Percentiles rank a stretch among this genome's conserved stretches.
phyloP scores from a whole-genome alignment of 2,797 vertebrate genomes.

The Rhabdomys pumilio region DNA sequence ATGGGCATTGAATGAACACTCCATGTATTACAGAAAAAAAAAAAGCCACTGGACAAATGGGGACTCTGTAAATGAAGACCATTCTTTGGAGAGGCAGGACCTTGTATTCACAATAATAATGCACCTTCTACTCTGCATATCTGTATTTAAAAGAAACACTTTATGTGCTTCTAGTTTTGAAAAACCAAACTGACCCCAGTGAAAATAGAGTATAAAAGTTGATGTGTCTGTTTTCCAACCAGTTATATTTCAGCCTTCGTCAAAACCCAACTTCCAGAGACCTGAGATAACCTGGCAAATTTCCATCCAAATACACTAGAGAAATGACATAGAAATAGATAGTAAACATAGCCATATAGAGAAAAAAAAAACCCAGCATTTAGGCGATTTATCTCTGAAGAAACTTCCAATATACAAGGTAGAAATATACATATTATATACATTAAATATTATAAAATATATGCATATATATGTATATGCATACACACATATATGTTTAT shows the following conservation, averaged over 20 bases:
- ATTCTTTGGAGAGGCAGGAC: background rate
- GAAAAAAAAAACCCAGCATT: background rate
- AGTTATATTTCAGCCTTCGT: conserved; percentile 33
- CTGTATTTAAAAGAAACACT: background rate
- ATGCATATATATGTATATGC: no score
- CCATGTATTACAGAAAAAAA: conserved; percentile 47
- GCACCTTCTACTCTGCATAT: background rate
- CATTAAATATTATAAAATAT: background rate
- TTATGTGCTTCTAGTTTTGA: conserved; percentile 49
- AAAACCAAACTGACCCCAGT: conserved; percentile 12
- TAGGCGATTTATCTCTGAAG: background rate
- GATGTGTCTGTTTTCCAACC: background rate
- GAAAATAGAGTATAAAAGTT: background rate
- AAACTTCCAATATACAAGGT: background rate
- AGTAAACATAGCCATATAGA: background rate
- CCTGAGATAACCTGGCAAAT: background rate
- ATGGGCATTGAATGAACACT: background rate
- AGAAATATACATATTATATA: background rate
- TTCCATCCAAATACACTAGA: background rate
- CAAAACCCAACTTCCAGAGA: conserved; percentile 3
- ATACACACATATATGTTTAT: background rate
- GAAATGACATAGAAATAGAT: background rate
- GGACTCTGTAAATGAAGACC: background rate
- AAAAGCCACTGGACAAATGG: background rate
- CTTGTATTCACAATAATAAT: conserved; percentile 2